A percentile compares a stretch with the other conserved stretches of the same genome.
Evolutionary conservation across 2,797 vertebrate genomes (phyloP).

Genomic region (Alosa sapidissima): DNA sequence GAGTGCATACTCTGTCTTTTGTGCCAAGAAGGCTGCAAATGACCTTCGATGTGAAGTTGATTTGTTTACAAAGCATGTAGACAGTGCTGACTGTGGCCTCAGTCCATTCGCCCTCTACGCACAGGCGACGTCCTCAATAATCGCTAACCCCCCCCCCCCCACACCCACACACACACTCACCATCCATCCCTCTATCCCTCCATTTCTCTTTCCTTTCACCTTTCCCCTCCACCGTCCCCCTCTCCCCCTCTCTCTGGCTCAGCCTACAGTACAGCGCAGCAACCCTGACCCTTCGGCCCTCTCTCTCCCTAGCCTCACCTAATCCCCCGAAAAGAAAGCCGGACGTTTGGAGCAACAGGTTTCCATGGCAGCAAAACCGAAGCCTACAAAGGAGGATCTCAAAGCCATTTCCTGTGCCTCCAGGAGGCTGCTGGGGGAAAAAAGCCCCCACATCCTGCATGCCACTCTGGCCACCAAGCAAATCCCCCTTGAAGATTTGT

Average conservation of each 20-base stretch:
- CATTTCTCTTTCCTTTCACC: background rate
- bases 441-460: background rate
- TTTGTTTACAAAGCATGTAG: conserved; percentile 11
- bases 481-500: background rate
- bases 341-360: background rate
- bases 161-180: background rate
- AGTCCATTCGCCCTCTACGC: background rate
- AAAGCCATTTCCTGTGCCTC: conserved; percentile 28
- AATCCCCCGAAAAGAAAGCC: background rate
- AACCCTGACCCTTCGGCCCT: background rate
- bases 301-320: background rate
- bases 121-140: background rate
- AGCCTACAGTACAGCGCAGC: too few relatives aligned
- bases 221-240: background rate
- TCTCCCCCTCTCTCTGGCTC: background rate
- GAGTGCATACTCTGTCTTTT: background rate
- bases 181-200: background rate
- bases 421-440: background rate
- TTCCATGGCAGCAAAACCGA: conserved; percentile 33
- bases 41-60: background rate
- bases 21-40: background rate
- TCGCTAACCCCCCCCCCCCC: background rate
- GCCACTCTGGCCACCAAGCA: background rate
- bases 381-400: conserved; percentile 4
- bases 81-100: conserved; percentile 4